Percentiles rank a stretch among this genome's conserved stretches.
phyloP scores from a whole-genome alignment of 1,140 invertebrate genomes.

The Bombus breviceps region DNA sequence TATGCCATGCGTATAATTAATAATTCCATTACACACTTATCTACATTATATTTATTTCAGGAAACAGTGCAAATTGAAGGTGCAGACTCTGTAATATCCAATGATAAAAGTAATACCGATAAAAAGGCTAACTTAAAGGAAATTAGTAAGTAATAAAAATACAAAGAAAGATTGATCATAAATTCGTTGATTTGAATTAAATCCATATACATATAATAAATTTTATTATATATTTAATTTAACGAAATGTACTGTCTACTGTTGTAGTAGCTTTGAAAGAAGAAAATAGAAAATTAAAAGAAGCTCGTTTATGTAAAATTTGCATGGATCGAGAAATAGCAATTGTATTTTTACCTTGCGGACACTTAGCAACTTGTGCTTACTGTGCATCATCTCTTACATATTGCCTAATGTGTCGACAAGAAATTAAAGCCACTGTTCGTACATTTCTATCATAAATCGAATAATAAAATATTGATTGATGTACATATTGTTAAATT shows the following conservation, averaged over 20 bases:
- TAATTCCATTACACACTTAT: slow-evolving; percentile 9
- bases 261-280: slow-evolving; percentile 86
- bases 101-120: slow-evolving; percentile 1
- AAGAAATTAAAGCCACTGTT: slow-evolving; percentile 86
- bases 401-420: slow-evolving; percentile 88
- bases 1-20: slow-evolving; percentile 21
- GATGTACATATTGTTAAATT: neutral
- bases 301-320: slow-evolving; percentile 94
- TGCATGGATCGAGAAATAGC: slow-evolving; percentile 95
- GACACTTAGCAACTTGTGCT: slow-evolving; percentile 91
- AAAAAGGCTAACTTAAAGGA: slow-evolving; percentile 27
- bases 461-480: neutral
- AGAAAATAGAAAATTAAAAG: slow-evolving; percentile 91
- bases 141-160: slow-evolving; percentile 20
- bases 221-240: slow-evolving; percentile 20
- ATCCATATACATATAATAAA: neutral
- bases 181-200: neutral
- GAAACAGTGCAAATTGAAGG: slow-evolving; percentile 33
- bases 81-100: neutral
- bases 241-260: slow-evolving; percentile 5
- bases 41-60: slow-evolving; percentile 64
- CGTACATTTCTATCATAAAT: slow-evolving; percentile 86
- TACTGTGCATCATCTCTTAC: slow-evolving; percentile 87
- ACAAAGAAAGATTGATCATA: neutral
- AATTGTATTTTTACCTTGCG: slow-evolving; percentile 96